A percentile compares a stretch with the other conserved stretches of the same genome.
These are phyloP conservation scores for Probosciger aterrimus DNA, from an alignment of 2,113 vertebrate genomes.

Conservation along the genomic window DNA sequence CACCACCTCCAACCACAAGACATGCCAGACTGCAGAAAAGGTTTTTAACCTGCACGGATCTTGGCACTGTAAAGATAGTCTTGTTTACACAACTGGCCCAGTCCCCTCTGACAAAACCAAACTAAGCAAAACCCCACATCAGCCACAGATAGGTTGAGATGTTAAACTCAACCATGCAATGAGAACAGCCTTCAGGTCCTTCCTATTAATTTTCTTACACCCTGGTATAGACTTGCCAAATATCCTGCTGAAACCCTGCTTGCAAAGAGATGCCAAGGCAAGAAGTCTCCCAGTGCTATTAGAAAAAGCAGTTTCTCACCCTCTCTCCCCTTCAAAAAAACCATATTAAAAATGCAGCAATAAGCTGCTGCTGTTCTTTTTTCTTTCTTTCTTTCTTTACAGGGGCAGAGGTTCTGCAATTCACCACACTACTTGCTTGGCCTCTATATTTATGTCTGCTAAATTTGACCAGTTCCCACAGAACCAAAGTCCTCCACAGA, in stretches of 20 bases:
- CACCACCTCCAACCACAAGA: rapidly evolving
- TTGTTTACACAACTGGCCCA: background rate
- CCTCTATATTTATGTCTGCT: constrained; percentile 25
- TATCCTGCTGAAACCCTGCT: background rate
- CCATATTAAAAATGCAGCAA: background rate
- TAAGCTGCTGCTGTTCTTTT: background rate
- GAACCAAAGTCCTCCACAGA: background rate
- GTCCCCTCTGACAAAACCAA: background rate
- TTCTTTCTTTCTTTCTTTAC: background rate
- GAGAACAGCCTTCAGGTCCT: background rate
- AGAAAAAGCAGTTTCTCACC: background rate
- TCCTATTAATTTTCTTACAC: background rate
- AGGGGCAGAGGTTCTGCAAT: background rate
- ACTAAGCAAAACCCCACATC: background rate
- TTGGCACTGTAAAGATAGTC: background rate
- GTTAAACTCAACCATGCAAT: background rate
- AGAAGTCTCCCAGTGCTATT: background rate
- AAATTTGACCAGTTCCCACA: constrained; percentile 23
- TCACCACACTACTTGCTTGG: background rate
- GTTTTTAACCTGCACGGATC: background rate
- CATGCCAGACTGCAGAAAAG: background rate
- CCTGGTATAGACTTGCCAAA: background rate
- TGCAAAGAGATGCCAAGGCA: background rate
- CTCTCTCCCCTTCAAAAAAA: background rate
- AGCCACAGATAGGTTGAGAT: background rate